Percentiles rank a stretch among this genome's conserved stretches.
phyloP scores from a whole-genome alignment of 2,797 vertebrate species.

The Acanthopagrus latus region DNA sequence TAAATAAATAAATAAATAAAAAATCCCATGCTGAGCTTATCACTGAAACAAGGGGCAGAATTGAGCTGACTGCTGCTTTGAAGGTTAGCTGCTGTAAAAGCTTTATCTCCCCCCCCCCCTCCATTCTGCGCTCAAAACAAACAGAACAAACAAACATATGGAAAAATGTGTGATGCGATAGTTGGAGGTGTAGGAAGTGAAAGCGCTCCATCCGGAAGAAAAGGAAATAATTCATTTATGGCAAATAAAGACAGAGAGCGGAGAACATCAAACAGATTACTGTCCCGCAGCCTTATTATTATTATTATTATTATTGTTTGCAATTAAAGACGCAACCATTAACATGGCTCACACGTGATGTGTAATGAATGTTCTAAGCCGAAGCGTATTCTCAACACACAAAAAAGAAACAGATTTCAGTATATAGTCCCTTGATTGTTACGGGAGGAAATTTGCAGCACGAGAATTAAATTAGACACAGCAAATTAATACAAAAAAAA shows the following conservation, averaged over 20 bases:
- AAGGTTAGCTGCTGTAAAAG: slow-evolving; percentile 57
- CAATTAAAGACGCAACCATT: slow-evolving; percentile 65
- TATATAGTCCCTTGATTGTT: slow-evolving; percentile 54
- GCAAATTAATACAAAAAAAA: slow-evolving; percentile 81
- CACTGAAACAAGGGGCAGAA: slow-evolving; percentile 59
- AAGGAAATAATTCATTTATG: slow-evolving; percentile 40
- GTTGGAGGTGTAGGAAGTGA: slow-evolving; percentile 3
- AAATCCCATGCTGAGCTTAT: slow-evolving; percentile 71
- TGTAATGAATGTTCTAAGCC: slow-evolving; percentile 61
- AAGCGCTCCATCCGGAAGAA: slow-evolving; percentile 24
- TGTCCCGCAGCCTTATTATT: slow-evolving; percentile 37
- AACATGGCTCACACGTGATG: slow-evolving; percentile 62
- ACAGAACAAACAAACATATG: slow-evolving; percentile 29
- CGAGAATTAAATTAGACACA: slow-evolving; percentile 79
- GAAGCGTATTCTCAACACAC: slow-evolving; percentile 54
- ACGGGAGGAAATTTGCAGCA: slow-evolving; percentile 59
- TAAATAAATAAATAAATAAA: slow-evolving; percentile 28
- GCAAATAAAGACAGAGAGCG: slow-evolving; percentile 31
- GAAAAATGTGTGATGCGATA: slow-evolving; percentile 35
- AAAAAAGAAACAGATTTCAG: slow-evolving; percentile 59
- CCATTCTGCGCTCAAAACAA: slow-evolving; percentile 21
- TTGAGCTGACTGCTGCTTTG: slow-evolving; percentile 60
- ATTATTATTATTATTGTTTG: slow-evolving; percentile 65
- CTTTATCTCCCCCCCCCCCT: slow-evolving; percentile 13
- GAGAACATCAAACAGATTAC: slow-evolving; percentile 61